A percentile compares a stretch with the other conserved stretches of the same genome.
Evolutionary conservation across 2,888 invertebrate species (phyloP).

Genomic region (Hirudinaria manillensis): DNA sequence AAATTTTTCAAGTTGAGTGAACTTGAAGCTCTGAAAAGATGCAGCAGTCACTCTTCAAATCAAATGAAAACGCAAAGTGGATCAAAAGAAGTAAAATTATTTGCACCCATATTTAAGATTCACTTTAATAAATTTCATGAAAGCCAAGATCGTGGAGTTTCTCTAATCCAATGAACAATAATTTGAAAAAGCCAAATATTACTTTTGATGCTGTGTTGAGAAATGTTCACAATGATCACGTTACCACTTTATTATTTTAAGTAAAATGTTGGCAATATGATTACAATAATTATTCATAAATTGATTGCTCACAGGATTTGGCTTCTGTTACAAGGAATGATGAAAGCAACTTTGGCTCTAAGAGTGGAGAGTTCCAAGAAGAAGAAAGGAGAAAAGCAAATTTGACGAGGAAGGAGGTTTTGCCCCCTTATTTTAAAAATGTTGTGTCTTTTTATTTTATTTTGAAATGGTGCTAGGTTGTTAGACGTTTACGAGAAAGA

Average conservation of each 20-base stretch:
- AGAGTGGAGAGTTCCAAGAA: not conserved
- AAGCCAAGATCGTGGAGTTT: too few species aligned
- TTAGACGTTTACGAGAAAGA: slow-evolving; percentile 78
- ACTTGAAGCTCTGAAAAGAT: not conserved
- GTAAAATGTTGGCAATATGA: too few species aligned
- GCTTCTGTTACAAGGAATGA: not conserved
- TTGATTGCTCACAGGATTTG: not conserved
- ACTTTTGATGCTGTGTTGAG: not conserved
- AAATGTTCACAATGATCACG: too few species aligned
- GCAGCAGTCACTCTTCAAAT: too few species aligned
- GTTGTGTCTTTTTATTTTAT: not conserved
- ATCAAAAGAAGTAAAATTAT: too few species aligned
- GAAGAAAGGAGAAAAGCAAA: slow-evolving; percentile 18
- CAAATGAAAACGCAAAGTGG: too few species aligned
- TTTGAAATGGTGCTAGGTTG: slow-evolving; percentile 45
- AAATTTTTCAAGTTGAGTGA: too few species aligned
- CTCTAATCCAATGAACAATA: too few species aligned
- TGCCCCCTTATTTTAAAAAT: not conserved
- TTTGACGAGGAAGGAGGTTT: slow-evolving; percentile 16
- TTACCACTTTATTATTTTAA: not conserved
- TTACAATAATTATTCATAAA: slow-evolving; percentile 1
- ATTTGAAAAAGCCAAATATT: too few species aligned
- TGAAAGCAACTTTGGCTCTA: not conserved
- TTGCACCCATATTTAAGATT: too few species aligned
- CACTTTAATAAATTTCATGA: too few species aligned